Base-by-base conservation (phyloP, 1,140 invertebrate genomes). In the Drosophila aff. region DNA sequence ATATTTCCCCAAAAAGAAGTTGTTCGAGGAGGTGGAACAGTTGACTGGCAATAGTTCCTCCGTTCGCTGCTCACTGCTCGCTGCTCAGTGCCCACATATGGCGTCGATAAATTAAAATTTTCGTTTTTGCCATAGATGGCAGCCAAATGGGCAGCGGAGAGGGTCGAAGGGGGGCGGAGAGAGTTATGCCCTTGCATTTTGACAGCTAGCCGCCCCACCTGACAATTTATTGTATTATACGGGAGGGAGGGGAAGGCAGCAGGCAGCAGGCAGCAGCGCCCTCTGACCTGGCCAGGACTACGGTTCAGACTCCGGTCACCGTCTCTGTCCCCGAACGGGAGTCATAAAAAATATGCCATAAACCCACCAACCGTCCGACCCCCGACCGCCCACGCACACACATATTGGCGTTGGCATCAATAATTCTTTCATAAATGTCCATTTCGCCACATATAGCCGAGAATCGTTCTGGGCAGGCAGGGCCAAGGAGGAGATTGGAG, bases 341-440 rank as follows among this genome's bases (percentile, higher is more conserved):
- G 62, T 82, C 84, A 81, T 89, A 89, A 89, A 89, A 89, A 89
- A 87, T 87, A 87, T 89, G 81, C 79, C 79, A 85, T 86, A 86
- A 85, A 85, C 69, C 68, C 72, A 47, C 33, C 63, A 26, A 43
- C 31, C 49, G 26, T 31, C 21, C 28, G 31, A 68, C 50, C 44
- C 58, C 46, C 18, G 38, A 71, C 52, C 49, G 40, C 68, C 46
- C 61, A 68, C 67, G 49, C 59, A 62, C 28, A 58, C 28, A 46
- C 79, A 77, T 74, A 76, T 82, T 79, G 81, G 67, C 71, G 62
- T 64, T 81, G 84, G 78, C 89, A 91, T 91, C 83, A 91, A 91
- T 91, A 91, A 91, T 91, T 91, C 87, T 91, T 91, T 87, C 89
- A 91, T 91, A 91, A 91, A 91, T 91, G 87, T 91, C 87, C 87